Conservation (phyloP, 2,113 vertebrate genomes). For the human (Homo sapiens) region GRCh38 chr3:129021501-129022000, state of each 20-base stretch:
- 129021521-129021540: too few species aligned
- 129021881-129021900: neutral
- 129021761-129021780: neutral
- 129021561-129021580: too few species aligned
- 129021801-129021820: neutral
- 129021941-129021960: neutral
- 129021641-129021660: too few species aligned
- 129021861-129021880: neutral
- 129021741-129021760: neutral
- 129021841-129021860: neutral
- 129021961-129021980: neutral
- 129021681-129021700: neutral
- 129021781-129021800: neutral
- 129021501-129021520: too few species aligned
- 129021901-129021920: neutral
- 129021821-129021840: neutral
- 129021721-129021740: neutral
- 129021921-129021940: neutral
- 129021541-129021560: too few species aligned
- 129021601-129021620: neutral
- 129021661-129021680: neutral
- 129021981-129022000: neutral
- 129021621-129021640: neutral
- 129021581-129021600: too few species aligned
- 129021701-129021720: neutral